Percentiles rank a stretch among this genome's conserved stretches.
These are phyloP conservation scores for Coendou prehensilis DNA, from an alignment of 2,797 vertebrate genomes.

Conservation along the genomic window DNA sequence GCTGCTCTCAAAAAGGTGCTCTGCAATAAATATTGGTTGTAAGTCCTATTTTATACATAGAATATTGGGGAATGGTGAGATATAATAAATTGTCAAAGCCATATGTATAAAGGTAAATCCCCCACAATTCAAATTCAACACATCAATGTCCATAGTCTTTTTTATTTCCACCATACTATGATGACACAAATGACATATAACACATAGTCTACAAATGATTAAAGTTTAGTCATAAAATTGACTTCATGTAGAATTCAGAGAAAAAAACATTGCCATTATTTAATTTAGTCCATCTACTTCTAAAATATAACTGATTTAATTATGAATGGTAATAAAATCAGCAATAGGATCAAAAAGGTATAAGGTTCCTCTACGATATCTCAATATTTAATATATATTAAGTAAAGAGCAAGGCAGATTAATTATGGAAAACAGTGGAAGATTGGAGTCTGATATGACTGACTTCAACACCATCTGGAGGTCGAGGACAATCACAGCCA, in stretches of 20 bases:
- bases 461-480: neutral
- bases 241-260: neutral
- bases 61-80: neutral
- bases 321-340: constrained; percentile 32
- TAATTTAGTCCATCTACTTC: neutral
- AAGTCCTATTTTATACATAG: neutral
- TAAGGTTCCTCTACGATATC: neutral
- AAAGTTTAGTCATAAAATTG: neutral
- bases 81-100: neutral
- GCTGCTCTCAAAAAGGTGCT: neutral
- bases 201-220: neutral
- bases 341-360: neutral
- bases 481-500: neutral
- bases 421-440: constrained; percentile 25
- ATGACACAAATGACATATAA: neutral
- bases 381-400: constrained; percentile 31
- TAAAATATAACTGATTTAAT: constrained; percentile 29
- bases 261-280: neutral
- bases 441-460: neutral
- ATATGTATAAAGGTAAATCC: neutral
- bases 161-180: neutral
- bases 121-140: neutral
- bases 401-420: neutral
- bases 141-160: neutral
- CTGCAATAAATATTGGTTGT: neutral